Evolutionary conservation across 2,797 vertebrate genomes (phyloP).

Genomic region (Gouania willdenowi): DNA sequence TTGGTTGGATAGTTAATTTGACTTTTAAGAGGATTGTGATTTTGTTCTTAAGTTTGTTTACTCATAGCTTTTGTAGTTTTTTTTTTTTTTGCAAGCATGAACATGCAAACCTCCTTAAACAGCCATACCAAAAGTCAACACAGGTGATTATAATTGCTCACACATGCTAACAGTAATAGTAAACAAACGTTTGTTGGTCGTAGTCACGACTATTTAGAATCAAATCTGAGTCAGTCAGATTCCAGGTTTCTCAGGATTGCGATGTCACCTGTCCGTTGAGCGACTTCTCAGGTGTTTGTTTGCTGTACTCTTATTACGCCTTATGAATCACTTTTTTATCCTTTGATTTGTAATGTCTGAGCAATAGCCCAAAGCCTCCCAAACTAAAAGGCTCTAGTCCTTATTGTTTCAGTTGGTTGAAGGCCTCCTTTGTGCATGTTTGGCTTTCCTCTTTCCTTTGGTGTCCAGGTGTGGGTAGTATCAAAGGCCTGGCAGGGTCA

Average conservation of each 20-base stretch:
- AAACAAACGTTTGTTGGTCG: too few species aligned
- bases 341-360: constrained; percentile 8
- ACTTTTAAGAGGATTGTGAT: too few species aligned
- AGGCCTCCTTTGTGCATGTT: background rate
- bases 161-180: constrained; percentile 43
- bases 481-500: constrained; percentile 2
- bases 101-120: constrained; percentile 55
- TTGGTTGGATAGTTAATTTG: too few species aligned
- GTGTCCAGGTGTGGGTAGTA: too few species aligned
- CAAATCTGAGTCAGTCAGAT: too few species aligned
- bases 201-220: too few species aligned
- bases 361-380: constrained; percentile 2
- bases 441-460: too few species aligned
- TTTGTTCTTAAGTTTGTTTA: too few species aligned
- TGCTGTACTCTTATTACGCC: constrained; percentile 1
- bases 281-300: constrained; percentile 5
- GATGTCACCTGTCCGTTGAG: background rate
- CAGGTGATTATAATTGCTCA: constrained; percentile 67
- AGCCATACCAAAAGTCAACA: too few species aligned
- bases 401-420: constrained; percentile 15
- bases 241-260: too few species aligned
- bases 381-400: background rate
- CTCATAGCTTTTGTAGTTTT: constrained; percentile 63
- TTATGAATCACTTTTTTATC: constrained; percentile 8
- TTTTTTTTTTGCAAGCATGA: constrained; percentile 69